These are phyloP conservation scores for Mesorhabditis sp. DNA, from an alignment of 2,888 invertebrate genomes.

Conservation along the genomic window DNA sequence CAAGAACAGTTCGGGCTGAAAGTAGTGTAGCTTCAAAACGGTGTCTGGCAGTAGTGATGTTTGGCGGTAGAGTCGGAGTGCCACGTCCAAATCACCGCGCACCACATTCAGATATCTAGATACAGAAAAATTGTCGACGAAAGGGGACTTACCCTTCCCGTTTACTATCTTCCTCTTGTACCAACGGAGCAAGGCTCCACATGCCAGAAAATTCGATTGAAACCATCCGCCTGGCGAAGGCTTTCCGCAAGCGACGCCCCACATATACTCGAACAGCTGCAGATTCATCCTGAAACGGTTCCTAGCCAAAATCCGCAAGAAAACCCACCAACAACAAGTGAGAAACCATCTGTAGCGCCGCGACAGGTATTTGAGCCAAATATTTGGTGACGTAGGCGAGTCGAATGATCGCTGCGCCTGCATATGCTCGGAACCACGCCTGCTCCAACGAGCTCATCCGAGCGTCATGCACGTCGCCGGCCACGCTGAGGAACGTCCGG, in stretches of 20 bases:
- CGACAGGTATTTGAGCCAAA: neutral
- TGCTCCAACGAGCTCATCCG: neutral
- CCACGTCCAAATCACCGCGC: neutral
- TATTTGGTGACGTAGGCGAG: neutral
- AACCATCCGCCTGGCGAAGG: neutral
- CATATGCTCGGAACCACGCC: neutral
- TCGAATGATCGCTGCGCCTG: neutral
- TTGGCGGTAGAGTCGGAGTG: neutral
- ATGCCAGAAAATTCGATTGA: neutral
- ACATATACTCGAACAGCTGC: neutral
- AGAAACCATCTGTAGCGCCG: neutral
- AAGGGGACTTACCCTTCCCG: neutral
- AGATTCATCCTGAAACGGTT: neutral
- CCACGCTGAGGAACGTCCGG: no score
- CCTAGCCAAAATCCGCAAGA: neutral
- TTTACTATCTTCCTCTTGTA: neutral
- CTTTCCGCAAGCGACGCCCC: neutral
- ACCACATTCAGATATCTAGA: neutral
- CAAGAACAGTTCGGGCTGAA: neutral
- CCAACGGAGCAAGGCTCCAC: neutral
- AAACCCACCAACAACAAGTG: slow-evolving; percentile 1
- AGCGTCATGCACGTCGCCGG: no score
- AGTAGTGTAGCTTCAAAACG: neutral
- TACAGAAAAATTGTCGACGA: neutral
- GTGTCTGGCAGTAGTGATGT: neutral